phyloP scores from a whole-genome alignment of 2,113 vertebrate genomes.

The Chrysochloris asiatica region DNA sequence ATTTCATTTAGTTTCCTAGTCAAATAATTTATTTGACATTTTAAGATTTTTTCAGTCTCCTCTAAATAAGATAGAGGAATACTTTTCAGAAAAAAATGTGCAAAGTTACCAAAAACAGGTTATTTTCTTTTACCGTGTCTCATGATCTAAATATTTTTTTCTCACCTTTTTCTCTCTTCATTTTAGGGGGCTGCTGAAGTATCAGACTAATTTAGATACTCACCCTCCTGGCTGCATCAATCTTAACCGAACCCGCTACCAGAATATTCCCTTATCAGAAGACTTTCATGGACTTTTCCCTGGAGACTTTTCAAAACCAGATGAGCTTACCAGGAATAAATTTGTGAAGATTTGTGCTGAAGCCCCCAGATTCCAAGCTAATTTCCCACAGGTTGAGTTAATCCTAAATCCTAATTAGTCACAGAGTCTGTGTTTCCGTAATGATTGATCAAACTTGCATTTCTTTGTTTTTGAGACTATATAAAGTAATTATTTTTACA shows the following conservation, averaged over 20 bases:
- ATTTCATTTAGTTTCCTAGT: not conserved
- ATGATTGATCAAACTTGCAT: not conserved
- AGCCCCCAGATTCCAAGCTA: constrained; percentile 92
- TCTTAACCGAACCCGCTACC: constrained; percentile 85
- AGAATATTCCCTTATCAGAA: constrained; percentile 71
- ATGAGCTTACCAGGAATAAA: constrained; percentile 74
- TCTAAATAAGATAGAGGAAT: not conserved
- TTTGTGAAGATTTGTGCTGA: constrained; percentile 87
- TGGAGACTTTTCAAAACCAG: constrained; percentile 72
- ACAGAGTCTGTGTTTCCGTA: not conserved
- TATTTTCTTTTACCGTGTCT: constrained; percentile 16
- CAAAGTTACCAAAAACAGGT: not conserved
- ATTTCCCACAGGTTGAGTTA: constrained; percentile 94
- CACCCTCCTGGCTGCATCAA: constrained; percentile 94
- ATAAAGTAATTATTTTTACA: not conserved
- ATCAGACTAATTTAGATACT: constrained; percentile 92
- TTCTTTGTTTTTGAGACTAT: not conserved
- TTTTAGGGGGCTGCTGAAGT: constrained; percentile 94
- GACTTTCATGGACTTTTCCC: constrained; percentile 61
- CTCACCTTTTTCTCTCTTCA: constrained; percentile 10
- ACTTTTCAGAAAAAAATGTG: not conserved
- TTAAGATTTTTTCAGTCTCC: constrained; percentile 27
- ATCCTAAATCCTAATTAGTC: constrained; percentile 67
- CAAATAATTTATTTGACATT: not conserved
- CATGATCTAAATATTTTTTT: constrained; percentile 26